A percentile compares a stretch with the other conserved stretches of the same genome.
phyloP scores from a whole-genome alignment of 2,888 invertebrate genomes.

The Eupithecia pulchellata region DNA sequence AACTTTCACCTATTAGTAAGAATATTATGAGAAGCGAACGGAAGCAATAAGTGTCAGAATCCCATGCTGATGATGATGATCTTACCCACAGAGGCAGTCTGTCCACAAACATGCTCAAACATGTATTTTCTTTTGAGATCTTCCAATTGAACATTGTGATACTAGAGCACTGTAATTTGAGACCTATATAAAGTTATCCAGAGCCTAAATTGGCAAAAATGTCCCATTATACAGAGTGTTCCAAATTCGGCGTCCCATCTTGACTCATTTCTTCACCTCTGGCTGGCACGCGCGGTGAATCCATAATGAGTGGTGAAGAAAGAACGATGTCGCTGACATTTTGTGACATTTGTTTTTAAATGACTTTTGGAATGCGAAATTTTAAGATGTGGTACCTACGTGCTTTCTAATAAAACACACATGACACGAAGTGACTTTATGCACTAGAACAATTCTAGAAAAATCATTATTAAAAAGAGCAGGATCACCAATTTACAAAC shows the following conservation, averaged over 20 bases:
- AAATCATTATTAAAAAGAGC: too few species aligned
- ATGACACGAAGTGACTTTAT: too few species aligned
- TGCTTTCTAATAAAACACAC: too few species aligned
- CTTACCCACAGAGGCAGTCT: background rate
- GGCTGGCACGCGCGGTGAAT: constrained; percentile 29
- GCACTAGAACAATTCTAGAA: too few species aligned
- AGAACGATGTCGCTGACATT: constrained; percentile 13
- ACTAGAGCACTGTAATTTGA: background rate
- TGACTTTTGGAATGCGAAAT: constrained; percentile 2
- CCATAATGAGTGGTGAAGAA: constrained; percentile 22
- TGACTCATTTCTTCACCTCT: constrained; percentile 32
- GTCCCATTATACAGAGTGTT: constrained; percentile 7
- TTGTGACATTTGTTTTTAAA: constrained; percentile 8
- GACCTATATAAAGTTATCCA: background rate
- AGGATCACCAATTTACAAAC: too few species aligned
- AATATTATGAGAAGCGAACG: too few species aligned
- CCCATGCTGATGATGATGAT: background rate
- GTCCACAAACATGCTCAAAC: background rate
- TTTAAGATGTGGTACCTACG: background rate
- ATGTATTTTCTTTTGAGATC: background rate
- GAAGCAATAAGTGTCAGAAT: too few species aligned
- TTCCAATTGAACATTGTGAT: background rate
- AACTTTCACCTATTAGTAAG: too few species aligned
- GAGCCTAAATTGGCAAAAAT: background rate
- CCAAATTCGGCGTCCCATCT: constrained; percentile 12